These are phyloP conservation scores for Octodonta nipae DNA, from an alignment of 2,888 invertebrate species.

Conservation along the genomic window DNA sequence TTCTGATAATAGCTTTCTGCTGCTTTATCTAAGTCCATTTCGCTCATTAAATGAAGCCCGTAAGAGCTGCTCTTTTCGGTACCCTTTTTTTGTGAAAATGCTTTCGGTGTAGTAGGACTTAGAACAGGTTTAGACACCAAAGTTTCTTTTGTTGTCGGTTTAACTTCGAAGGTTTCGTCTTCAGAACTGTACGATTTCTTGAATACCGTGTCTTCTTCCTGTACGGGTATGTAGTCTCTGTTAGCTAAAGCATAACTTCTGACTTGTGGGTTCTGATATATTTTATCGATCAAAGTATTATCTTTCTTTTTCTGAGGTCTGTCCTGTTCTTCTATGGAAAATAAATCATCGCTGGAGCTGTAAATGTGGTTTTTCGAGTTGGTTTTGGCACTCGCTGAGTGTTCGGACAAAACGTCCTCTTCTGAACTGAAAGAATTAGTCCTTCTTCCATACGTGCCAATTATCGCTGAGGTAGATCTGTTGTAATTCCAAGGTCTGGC, in stretches of 20 bases:
- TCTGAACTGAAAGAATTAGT: conserved; percentile 1
- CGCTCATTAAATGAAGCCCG: no score
- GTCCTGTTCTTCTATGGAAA: conserved; percentile 15
- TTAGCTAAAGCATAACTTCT: conserved; percentile 20
- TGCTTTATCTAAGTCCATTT: no score
- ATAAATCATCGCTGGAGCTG: conserved; percentile 18
- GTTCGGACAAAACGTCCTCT: conserved; percentile 8
- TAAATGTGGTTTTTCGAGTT: conserved; percentile 9
- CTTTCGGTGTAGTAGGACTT: not conserved
- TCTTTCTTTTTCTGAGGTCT: conserved; percentile 18
- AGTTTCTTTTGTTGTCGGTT: not conserved
- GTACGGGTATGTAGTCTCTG: conserved; percentile 17
- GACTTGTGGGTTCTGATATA: conserved; percentile 22
- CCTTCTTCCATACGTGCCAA: no score
- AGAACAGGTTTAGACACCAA: no score
- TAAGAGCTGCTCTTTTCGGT: not conserved
- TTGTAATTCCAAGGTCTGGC: conserved; percentile 7
- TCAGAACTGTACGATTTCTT: conserved; percentile 6
- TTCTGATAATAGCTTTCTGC: not conserved
- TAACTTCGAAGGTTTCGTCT: not conserved
- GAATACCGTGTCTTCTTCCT: conserved; percentile 5
- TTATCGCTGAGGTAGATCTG: conserved; percentile 6
- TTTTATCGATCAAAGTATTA: conserved; percentile 24
- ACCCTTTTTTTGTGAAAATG: not conserved
- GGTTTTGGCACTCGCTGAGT: conserved; percentile 2